These are phyloP conservation scores for Prochilodus magdalenae DNA, from an alignment of 2,113 vertebrate species.

Conservation along the genomic window DNA sequence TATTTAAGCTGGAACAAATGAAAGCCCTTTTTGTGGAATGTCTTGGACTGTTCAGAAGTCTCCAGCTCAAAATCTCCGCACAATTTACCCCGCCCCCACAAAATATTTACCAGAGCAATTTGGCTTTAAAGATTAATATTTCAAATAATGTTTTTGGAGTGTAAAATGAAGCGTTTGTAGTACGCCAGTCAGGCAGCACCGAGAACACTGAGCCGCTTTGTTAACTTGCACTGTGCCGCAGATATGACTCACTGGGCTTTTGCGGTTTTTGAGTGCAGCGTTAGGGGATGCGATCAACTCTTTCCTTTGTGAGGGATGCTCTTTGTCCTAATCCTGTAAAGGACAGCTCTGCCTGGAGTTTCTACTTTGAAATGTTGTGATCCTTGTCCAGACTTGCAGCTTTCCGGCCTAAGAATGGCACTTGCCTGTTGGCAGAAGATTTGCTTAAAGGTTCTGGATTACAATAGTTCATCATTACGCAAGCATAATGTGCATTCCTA, in stretches of 20 bases:
- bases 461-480: too few relatives aligned
- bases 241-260: slow-evolving; percentile 7
- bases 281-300: not conserved
- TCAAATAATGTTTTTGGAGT: slow-evolving; percentile 23
- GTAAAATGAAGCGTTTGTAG: slow-evolving; percentile 21
- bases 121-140: slow-evolving; percentile 46
- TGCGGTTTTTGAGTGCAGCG: not conserved
- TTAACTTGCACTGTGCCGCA: slow-evolving; percentile 12
- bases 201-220: not conserved
- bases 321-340: not conserved
- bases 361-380: not conserved
- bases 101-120: not conserved
- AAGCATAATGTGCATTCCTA: too few relatives aligned
- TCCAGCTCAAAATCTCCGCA: not conserved
- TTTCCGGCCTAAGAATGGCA: not conserved
- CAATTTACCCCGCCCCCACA: not conserved
- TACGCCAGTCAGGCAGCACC: not conserved
- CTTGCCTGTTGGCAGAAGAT: not conserved
- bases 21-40: slow-evolving; percentile 10
- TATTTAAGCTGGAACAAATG: slow-evolving; percentile 21
- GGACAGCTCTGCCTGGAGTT: not conserved
- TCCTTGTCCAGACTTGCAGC: not conserved
- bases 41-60: slow-evolving; percentile 23
- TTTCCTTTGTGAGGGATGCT: not conserved
- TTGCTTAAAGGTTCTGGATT: too few relatives aligned